Percentiles rank a stretch among this genome's conserved stretches.
Evolutionary conservation across 2,797 vertebrate species (phyloP).

Genomic region (Darevskia nairensis): DNA sequence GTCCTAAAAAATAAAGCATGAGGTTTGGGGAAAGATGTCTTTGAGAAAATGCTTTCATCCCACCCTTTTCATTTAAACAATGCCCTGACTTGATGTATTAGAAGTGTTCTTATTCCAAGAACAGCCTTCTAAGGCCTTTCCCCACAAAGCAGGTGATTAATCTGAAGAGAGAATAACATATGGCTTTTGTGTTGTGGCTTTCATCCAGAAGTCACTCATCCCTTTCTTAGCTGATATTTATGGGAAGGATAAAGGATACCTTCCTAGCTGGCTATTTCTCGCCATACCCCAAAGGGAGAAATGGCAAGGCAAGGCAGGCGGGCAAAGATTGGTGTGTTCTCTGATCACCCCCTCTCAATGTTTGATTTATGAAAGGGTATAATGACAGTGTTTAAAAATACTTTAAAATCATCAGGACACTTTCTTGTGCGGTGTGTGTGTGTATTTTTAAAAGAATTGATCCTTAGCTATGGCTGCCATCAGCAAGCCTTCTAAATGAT

Average conservation of each 20-base stretch:
- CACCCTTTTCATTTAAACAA: neutral
- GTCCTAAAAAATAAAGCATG: neutral
- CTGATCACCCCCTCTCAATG: neutral
- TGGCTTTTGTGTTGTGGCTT: rapidly evolving
- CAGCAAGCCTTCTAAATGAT: slow-evolving; percentile 4
- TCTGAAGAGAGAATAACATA: neutral
- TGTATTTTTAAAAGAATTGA: neutral
- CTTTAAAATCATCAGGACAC: neutral
- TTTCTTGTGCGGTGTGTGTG: neutral
- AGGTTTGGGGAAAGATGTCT: neutral
- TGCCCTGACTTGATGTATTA: neutral
- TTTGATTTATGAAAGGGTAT: neutral
- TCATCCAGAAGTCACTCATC: neutral
- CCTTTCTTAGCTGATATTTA: slow-evolving; percentile 15
- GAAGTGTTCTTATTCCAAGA: slow-evolving; percentile 1
- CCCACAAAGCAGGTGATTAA: neutral
- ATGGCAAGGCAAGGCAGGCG: neutral
- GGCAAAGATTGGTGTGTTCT: neutral
- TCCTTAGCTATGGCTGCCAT: neutral
- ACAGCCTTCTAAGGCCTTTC: neutral
- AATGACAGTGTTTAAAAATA: slow-evolving; percentile 22
- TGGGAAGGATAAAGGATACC: rapidly evolving
- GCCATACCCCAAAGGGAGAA: neutral
- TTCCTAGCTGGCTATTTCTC: neutral
- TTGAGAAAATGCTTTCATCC: neutral